A percentile compares a stretch with the other conserved stretches of the same genome.
These are phyloP conservation scores for Melitaea cinxia DNA, from an alignment of 1,140 invertebrate species.

Conservation along the genomic window DNA sequence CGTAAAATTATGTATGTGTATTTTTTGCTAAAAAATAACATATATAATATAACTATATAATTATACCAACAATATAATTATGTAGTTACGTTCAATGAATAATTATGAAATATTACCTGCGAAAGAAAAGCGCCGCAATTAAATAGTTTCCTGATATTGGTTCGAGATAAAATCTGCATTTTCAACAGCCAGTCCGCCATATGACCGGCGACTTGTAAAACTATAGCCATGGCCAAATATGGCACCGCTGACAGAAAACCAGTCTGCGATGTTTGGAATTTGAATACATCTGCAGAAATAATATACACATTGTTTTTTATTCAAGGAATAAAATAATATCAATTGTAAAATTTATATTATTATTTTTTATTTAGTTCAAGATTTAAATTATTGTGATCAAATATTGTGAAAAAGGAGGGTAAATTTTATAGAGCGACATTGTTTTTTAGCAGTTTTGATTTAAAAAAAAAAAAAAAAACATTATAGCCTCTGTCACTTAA, in stretches of 20 bases:
- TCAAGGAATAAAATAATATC: background rate
- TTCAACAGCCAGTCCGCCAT: conserved; percentile 89
- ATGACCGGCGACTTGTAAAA: conserved; percentile 89
- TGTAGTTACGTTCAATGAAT: background rate
- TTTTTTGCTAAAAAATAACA: no score
- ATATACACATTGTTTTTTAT: background rate
- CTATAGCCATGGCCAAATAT: conserved; percentile 92
- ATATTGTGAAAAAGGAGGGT: no score
- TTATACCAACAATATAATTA: background rate
- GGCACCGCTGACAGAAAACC: conserved; percentile 92
- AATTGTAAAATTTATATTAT: no score
- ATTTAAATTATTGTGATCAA: no score
- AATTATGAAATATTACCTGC: conserved; percentile 52
- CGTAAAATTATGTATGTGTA: no score
- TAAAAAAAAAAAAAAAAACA: no score
- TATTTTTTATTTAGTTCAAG: no score
- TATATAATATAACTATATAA: no score
- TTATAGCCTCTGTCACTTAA: no score
- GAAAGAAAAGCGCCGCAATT: conserved; percentile 90
- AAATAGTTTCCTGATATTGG: conserved; percentile 88
- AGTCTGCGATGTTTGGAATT: conserved; percentile 88
- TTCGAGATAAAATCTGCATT: conserved; percentile 85
- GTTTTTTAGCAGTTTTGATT: no score
- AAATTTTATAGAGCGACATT: no score
- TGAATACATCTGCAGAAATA: conserved; percentile 84